phyloP scores from a whole-genome alignment of 64 coral and sea anemone genomes.

The Montipora efflorescens region DNA sequence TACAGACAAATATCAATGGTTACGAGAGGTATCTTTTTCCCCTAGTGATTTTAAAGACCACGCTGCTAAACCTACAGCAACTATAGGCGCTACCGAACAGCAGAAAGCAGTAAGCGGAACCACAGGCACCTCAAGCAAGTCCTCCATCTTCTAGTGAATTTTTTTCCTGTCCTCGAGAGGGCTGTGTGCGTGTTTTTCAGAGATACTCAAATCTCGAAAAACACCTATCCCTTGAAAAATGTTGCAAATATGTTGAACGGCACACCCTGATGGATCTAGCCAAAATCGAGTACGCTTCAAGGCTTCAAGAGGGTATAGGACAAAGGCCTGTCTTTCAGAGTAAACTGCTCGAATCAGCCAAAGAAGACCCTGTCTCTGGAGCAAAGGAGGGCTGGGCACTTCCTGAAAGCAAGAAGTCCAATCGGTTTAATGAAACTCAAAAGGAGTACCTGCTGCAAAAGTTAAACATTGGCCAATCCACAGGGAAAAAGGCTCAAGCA shows the following conservation, averaged over 20 bases:
- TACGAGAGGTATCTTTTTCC: conserved; percentile 54
- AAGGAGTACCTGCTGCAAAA: conserved; percentile 38
- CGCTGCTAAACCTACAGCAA: conserved; percentile 38
- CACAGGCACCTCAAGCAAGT: conserved; percentile 37
- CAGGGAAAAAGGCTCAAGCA: too few relatives aligned
- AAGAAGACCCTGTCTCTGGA: conserved; percentile 33
- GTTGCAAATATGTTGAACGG: conserved; percentile 5
- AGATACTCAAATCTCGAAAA: conserved; percentile 60
- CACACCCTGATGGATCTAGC: conserved; percentile 46
- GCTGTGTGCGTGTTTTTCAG: conserved; percentile 78
- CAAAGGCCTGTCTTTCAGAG: conserved; percentile 42
- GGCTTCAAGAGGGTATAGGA: conserved; percentile 54
- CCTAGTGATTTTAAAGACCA: conserved; percentile 52
- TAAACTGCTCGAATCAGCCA: conserved; percentile 11
- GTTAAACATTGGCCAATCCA: too few relatives aligned
- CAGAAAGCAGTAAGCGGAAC: not conserved
- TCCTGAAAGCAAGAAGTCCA: conserved; percentile 46
- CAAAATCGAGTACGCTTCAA: conserved; percentile 40
- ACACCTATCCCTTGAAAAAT: conserved; percentile 68
- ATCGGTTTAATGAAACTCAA: conserved; percentile 64
- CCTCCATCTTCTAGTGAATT: conserved; percentile 34
- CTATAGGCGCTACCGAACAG: conserved; percentile 28
- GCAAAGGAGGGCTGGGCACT: conserved; percentile 69
- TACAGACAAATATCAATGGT: conserved; percentile 53
- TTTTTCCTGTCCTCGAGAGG: conserved; percentile 52